These are phyloP conservation scores for Drosophila borealis DNA, from an alignment of 2,888 invertebrate species.

Conservation along the genomic window DNA sequence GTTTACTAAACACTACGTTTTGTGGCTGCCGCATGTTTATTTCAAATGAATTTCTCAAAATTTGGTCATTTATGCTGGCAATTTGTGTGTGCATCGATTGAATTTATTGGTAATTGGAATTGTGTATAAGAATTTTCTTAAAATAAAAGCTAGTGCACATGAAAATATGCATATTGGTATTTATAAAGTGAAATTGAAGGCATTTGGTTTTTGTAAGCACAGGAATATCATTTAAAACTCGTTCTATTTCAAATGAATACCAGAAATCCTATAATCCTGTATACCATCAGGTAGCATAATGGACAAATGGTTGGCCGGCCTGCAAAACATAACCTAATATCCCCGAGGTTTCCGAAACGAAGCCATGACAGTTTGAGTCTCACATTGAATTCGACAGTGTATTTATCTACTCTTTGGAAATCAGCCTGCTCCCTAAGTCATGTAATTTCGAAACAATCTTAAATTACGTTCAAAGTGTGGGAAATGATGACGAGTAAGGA, in stretches of 20 bases:
- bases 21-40: constrained; percentile 6
- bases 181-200: too few species aligned
- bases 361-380: constrained; percentile 13
- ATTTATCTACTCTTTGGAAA: constrained; percentile 1
- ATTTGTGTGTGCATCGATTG: constrained; percentile 21
- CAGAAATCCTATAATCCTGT: background rate
- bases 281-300: too few species aligned
- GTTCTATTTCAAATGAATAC: background rate
- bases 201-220: background rate
- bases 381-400: constrained; percentile 13
- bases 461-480: background rate
- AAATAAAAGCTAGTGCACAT: too few species aligned
- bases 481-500: constrained; percentile 4
- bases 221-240: constrained; percentile 14
- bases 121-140: background rate
- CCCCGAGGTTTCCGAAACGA: background rate
- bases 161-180: too few species aligned
- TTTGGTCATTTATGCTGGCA: constrained; percentile 9
- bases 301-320: too few species aligned
- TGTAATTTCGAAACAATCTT: constrained; percentile 13
- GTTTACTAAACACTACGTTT: constrained; percentile 2
- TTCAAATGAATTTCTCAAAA: constrained; percentile 18
- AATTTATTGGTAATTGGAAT: constrained; percentile 21
- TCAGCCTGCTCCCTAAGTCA: background rate
- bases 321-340: background rate